phyloP scores from a whole-genome alignment of 2,797 vertebrate species.

The Chlorospingus semifuscus region DNA sequence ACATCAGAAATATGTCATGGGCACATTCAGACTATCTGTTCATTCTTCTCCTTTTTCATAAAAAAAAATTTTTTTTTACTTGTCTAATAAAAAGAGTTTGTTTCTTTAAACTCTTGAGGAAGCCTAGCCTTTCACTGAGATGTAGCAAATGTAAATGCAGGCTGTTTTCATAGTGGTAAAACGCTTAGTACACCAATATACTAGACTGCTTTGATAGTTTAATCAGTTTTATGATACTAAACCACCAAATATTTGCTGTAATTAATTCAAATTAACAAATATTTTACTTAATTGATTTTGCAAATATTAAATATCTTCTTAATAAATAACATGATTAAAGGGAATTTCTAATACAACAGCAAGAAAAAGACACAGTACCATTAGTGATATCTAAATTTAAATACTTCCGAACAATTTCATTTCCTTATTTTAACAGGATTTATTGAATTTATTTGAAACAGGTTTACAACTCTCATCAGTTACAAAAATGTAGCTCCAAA shows the following conservation, averaged over 20 bases:
- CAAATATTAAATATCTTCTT: background rate
- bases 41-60: background rate
- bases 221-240: background rate
- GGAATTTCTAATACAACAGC: background rate
- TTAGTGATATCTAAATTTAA: background rate
- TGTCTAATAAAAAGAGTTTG: background rate
- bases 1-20: background rate
- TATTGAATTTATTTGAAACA: background rate
- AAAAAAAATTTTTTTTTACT: background rate
- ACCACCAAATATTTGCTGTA: accelerated
- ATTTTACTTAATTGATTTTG: background rate
- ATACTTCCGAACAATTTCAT: background rate
- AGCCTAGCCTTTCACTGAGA: background rate
- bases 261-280: background rate
- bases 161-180: background rate
- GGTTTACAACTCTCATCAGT: background rate
- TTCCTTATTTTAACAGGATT: background rate
- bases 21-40: background rate
- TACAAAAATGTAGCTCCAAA: background rate
- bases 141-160: background rate
- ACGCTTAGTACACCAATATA: background rate
- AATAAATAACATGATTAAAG: background rate
- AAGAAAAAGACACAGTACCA: background rate
- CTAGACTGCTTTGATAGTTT: background rate
- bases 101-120: background rate